Evolutionary conservation across 2,888 invertebrate species (phyloP), one percentile per base, ranked within the genome.

Genomic region (Drosophila merina): DNA sequence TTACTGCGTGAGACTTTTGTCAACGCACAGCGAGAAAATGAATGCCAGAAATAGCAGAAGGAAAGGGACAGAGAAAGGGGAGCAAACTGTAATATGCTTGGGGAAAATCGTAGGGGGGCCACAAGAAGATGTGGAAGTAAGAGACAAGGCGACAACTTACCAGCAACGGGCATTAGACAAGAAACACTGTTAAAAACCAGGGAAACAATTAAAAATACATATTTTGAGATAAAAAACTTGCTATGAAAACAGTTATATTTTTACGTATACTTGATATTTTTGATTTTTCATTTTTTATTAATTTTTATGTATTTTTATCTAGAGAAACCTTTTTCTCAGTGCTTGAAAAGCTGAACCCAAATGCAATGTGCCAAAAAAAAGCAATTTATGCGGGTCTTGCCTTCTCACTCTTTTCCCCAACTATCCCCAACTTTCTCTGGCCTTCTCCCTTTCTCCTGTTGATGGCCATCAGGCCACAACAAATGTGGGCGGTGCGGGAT

Each of bases 1-100:
- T 82, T 82, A 83, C 79, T 76, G 79, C 77, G 79, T 79, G 72
- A 79, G 77, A 77, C 84, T 79, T 81, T 81, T 81, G 81, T 81
- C 84, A 81, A 75, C 81, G 81, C 68, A 72, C 72, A 79, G 57
- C 57, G 57, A 81, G 81, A 82, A 83, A 83, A 82, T 83, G 72
- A 75, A 72, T 77, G 83, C 80, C 80, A 72, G 68, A 74, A 76
- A 74, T 66, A 74, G 70, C 76, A 67, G 44, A 47, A 10, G 42
- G 40, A 42, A 44, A 40, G 6, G 33, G 25, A 8, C 3, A 26
- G 3, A 33, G 8, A 47, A n/a, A n/a, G 36, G 36, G n/a, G 10
- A 10, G n/a, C 20, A 33, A 4, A 33, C 33, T 4, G 36, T 36
- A 12, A 36, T 36, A 36, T 36, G n/a, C 36, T 36, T 36, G 12